These are phyloP conservation scores for Euschistus heros DNA, from an alignment of 1,140 invertebrate genomes.

Conservation along the genomic window DNA sequence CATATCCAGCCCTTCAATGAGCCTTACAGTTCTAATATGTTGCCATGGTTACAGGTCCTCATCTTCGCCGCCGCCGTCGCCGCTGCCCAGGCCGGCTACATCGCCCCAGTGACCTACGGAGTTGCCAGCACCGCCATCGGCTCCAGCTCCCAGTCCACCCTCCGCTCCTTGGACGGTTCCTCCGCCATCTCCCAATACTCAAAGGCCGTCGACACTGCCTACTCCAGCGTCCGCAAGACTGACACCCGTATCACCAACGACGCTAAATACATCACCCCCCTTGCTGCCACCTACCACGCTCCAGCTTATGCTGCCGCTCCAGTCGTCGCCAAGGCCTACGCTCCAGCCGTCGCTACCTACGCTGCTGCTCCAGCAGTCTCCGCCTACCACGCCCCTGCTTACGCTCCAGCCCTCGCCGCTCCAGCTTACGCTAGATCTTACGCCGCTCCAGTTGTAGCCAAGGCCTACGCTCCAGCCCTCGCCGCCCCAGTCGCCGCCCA, in stretches of 20 bases:
- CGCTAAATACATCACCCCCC: slow-evolving; percentile 29
- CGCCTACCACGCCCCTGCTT: neutral
- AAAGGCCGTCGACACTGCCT: slow-evolving; percentile 50
- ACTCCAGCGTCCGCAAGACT: slow-evolving; percentile 49
- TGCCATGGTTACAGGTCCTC: slow-evolving; percentile 33
- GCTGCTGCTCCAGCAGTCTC: neutral
- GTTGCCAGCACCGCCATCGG: slow-evolving; percentile 36
- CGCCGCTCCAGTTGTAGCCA: neutral
- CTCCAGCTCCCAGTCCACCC: slow-evolving; percentile 42
- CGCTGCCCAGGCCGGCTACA: slow-evolving; percentile 9
- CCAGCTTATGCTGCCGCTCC: neutral
- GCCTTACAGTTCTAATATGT: too few relatives aligned
- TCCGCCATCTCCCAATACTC: slow-evolving; percentile 45
- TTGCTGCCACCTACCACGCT: neutral
- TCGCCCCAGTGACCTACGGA: slow-evolving; percentile 34
- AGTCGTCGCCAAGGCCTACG: neutral
- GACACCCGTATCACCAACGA: slow-evolving; percentile 50
- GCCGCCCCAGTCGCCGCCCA: neutral
- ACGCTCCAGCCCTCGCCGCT: neutral
- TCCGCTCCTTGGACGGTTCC: slow-evolving; percentile 44
- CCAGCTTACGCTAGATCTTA: slow-evolving; percentile 1
- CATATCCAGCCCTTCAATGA: too few relatives aligned
- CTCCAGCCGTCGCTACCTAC: neutral
- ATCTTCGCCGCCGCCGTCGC: slow-evolving; percentile 33
- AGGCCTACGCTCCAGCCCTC: neutral